Base-by-base conservation (phyloP, 1,140 invertebrate genomes). In the Vanessa atalanta region DNA sequence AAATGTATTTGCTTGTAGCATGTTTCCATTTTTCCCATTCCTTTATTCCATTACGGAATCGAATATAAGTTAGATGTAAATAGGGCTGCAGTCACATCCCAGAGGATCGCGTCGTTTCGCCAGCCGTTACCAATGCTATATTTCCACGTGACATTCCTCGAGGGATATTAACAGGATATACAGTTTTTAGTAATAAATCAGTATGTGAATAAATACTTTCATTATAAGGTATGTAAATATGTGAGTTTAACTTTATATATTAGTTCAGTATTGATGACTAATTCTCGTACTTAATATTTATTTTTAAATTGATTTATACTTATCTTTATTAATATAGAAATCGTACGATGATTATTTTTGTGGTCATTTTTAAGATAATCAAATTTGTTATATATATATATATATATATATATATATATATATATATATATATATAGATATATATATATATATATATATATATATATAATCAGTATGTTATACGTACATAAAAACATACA, bases 41-140 rank as follows among this genome's bases (percentile, higher is more conserved):
- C 63, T 68, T 66, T 68, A 68, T 73, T 77, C 64, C 51, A 72
- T 72, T 73, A 73, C 68, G 50, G 61, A 67, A 77, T 71, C 72
- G 72, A 73, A 77, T 77, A 68, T 73, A 77, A 71, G 71, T 77
- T 77, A 71, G 31, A 61, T 61, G 57, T 31, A 37, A 61, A 37
- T 26, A 57, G 53, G 20, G 53, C n/a, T 69, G 55, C 53, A 57
- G 67, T 43, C 37, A 23, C 47, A 60, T 57, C 53, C 57, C 55
- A 23, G 43, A 26, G 67, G 67, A 60, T 69, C 16, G 31, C n/a
- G 37, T 47, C 48, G 57, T 53, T 60, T 47, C 53, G 67, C 43
- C 37, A 69, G 53, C 53, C 57, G 57, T 57, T 57, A 37, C 57
- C 57, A 61, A 60, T 69, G 67, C 67, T 60, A 69, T 69, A 69